Percentiles rank a stretch among this genome's conserved stretches.
Evolutionary conservation across 2,888 invertebrate species (phyloP).

Genomic region (Nymphalis c-album): DNA sequence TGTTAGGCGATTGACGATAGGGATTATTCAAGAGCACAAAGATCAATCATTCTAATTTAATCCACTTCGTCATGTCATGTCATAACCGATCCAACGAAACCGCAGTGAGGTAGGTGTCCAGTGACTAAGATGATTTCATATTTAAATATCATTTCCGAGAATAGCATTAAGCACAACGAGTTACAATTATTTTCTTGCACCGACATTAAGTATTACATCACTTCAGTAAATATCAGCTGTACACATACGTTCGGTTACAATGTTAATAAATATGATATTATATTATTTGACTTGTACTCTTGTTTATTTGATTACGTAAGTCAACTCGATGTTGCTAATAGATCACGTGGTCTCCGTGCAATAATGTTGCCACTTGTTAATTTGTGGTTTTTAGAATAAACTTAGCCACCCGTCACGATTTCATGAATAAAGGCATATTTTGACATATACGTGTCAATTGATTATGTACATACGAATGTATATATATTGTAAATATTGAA

Average conservation of each 20-base stretch:
- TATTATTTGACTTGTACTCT: not conserved
- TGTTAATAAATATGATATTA: not conserved
- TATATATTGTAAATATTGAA: too few relatives aligned
- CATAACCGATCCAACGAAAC: slow-evolving; percentile 16
- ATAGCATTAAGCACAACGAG: not conserved
- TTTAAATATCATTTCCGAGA: slow-evolving; percentile 12
- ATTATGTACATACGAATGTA: not conserved
- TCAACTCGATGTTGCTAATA: not conserved
- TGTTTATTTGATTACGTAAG: slow-evolving; percentile 7
- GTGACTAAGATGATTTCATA: slow-evolving; percentile 22
- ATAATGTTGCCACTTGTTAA: slow-evolving; percentile 14
- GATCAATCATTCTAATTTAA: slow-evolving; percentile 20
- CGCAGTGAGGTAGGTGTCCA: slow-evolving; percentile 15
- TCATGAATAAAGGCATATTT: slow-evolving; percentile 13
- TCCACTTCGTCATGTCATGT: not conserved
- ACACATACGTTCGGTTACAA: slow-evolving; percentile 2
- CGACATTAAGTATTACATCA: slow-evolving; percentile 22
- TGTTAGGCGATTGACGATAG: too few relatives aligned
- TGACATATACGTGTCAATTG: slow-evolving; percentile 10
- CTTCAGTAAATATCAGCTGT: not conserved
- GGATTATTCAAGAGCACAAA: not conserved
- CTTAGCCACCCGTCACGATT: slow-evolving; percentile 11
- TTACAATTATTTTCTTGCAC: slow-evolving; percentile 2
- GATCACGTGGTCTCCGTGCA: slow-evolving; percentile 21
- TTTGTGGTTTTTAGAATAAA: slow-evolving; percentile 14